Evolutionary conservation across 2,797 vertebrate species (phyloP).

Genomic region (Erethizon dorsatum): DNA sequence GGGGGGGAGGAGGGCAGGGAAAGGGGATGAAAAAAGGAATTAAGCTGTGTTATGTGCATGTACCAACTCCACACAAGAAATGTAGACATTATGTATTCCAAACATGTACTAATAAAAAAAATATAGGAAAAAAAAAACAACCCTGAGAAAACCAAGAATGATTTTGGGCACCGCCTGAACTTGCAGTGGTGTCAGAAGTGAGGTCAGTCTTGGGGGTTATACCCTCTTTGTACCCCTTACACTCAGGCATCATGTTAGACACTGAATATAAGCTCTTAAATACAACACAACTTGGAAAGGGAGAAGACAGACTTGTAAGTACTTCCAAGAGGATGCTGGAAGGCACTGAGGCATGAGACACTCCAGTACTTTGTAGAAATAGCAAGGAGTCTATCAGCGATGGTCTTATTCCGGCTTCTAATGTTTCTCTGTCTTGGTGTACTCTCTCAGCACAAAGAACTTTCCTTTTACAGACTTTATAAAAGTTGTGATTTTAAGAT

Average conservation of each 20-base stretch:
- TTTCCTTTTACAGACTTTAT: background rate
- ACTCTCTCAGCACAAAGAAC: background rate
- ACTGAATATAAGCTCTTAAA: background rate
- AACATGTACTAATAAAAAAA: background rate
- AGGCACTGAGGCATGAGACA: background rate
- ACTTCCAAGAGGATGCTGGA: background rate
- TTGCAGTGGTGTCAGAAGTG: background rate
- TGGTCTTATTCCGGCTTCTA: background rate
- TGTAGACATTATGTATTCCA: background rate
- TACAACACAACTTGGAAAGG: background rate
- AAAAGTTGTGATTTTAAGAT: slow-evolving; percentile 12
- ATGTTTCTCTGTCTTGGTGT: background rate
- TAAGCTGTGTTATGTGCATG: background rate
- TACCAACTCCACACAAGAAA: background rate
- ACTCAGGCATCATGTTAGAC: background rate
- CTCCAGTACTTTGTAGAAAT: background rate
- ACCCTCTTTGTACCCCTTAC: background rate
- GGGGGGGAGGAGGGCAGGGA: background rate
- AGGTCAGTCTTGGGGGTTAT: background rate
- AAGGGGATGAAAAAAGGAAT: background rate
- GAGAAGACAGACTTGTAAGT: background rate
- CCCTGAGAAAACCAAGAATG: background rate
- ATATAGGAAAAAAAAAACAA: background rate
- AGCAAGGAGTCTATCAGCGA: background rate
- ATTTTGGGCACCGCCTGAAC: background rate